Base-by-base conservation (phyloP, 2,113 vertebrate species). In the Petrocephalus zakoni region DNA sequence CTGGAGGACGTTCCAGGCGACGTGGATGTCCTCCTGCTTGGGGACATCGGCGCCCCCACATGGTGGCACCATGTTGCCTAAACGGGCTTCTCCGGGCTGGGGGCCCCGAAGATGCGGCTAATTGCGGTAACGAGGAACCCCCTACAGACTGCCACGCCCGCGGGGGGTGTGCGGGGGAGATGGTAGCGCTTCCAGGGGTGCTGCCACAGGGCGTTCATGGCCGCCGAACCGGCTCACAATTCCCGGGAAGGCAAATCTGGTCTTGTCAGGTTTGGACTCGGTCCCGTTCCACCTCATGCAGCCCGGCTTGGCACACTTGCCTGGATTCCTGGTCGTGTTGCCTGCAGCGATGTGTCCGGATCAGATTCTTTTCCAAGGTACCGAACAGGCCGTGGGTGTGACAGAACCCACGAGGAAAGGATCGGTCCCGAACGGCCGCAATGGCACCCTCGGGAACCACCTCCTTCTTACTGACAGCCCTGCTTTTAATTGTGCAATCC, bases 171-270 rank as follows among this genome's bases (percentile, higher is more conserved):
- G 61, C 25, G 61, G 61, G n/a, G 61, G 61, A 68, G 61, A 29
- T 4, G 34, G 29, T 13, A 2, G 72, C 13, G 34, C 72, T 29
- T 0, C 34, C 72, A 42, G 72, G 34, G 72, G 72, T 19, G 34
- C 11, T 42, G 72, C 34, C 13, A 13, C 11, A 13, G 72, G 72
- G 72, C 72, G 25, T 19, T 78, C 72, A 42, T 2, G 34, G 72
- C 72, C 34, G 34, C 34, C 15, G 72, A 78, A 13, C 29, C 34
- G 72, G 34, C 19, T 78, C 0, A 4, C 25, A 17, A 37, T 22
- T 55, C 85, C 52, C 29, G 51, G n/a, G 85, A 86, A 86, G 29
- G 85, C 51, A 29, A 55, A 86, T 85, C 82, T 52, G 82, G 47
- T 85, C 82, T 85, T 85, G 82, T 47, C n/a, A 10, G 21, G 82